Conservation (phyloP, 2,888 invertebrate species). For the Cerceris ruficornis region DNA sequence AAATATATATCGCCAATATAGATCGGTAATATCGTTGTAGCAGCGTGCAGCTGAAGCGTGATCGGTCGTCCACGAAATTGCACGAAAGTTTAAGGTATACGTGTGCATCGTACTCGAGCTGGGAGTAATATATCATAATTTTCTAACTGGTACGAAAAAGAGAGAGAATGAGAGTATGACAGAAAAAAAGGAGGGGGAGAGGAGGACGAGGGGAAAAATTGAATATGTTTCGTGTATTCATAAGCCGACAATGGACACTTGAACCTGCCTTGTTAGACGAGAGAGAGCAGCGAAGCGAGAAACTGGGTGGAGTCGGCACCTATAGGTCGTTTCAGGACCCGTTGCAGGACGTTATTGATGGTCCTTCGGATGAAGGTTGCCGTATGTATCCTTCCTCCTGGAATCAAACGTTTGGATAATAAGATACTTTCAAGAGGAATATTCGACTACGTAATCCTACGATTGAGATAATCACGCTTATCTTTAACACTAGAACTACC, state of each 20-base stretch:
- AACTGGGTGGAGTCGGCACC: slow-evolving; percentile 72
- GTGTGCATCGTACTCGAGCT: slow-evolving; percentile 37
- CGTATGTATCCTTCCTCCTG: slow-evolving; percentile 23
- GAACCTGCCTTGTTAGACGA: slow-evolving; percentile 73
- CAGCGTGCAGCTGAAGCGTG: slow-evolving; percentile 29
- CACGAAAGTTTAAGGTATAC: slow-evolving; percentile 32
- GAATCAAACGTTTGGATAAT: slow-evolving; percentile 19
- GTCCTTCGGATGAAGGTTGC: slow-evolving; percentile 53
- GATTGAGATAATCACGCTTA: too few species aligned
- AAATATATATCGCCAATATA: not conserved
- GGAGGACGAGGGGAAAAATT: slow-evolving; percentile 21
- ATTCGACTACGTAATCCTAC: not conserved
- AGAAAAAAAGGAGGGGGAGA: not conserved
- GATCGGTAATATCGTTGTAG: slow-evolving; percentile 23
- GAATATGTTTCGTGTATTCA: slow-evolving; percentile 74
- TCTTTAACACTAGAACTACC: too few species aligned
- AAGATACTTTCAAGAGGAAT: not conserved
- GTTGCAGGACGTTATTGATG: slow-evolving; percentile 72
- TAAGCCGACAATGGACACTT: slow-evolving; percentile 74
- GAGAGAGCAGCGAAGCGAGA: slow-evolving; percentile 70
- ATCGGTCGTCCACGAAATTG: slow-evolving; percentile 41
- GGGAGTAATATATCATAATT: slow-evolving; percentile 76
- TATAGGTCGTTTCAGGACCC: slow-evolving; percentile 57
- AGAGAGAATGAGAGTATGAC: not conserved
- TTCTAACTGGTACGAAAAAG: slow-evolving; percentile 59